Evolutionary conservation across 2,113 vertebrate species (phyloP).

Genomic region (Pseudopodoces humilis): DNA sequence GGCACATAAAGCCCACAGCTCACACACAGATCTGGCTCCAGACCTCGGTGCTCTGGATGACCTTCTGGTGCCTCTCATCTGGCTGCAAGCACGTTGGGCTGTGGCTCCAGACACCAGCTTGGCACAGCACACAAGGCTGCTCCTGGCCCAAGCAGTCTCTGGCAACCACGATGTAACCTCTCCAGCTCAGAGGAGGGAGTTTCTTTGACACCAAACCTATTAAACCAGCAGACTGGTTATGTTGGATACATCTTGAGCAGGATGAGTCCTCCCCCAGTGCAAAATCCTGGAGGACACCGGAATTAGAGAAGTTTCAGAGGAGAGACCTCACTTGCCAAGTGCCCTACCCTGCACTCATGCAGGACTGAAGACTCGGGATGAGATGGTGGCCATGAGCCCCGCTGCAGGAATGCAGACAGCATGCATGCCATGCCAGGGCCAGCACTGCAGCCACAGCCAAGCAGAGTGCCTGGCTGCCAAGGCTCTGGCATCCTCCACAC

Average conservation of each 20-base stretch:
- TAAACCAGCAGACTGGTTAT: neutral
- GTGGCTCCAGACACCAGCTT: neutral
- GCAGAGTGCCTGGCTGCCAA: neutral
- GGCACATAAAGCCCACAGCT: neutral
- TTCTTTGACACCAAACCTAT: neutral
- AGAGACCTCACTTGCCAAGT: neutral
- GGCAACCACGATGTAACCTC: too few relatives aligned
- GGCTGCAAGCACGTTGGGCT: rapidly evolving
- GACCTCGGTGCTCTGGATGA: rapidly evolving
- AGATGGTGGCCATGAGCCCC: rapidly evolving
- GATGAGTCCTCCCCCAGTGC: neutral
- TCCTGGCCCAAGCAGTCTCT: neutral
- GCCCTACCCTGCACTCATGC: rapidly evolving
- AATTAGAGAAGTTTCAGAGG: neutral
- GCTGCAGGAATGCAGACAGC: neutral
- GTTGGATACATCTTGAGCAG: neutral
- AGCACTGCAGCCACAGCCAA: neutral
- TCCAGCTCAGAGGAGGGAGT: neutral
- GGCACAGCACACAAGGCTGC: neutral
- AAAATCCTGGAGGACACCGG: rapidly evolving
- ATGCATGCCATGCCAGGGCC: neutral
- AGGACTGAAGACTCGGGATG: neutral
- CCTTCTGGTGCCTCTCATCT: neutral
- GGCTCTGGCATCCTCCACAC: neutral
- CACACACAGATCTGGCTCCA: neutral